Conservation (phyloP, 1,140 invertebrate genomes). For the Aphaenogaster ashmeadi region DNA sequence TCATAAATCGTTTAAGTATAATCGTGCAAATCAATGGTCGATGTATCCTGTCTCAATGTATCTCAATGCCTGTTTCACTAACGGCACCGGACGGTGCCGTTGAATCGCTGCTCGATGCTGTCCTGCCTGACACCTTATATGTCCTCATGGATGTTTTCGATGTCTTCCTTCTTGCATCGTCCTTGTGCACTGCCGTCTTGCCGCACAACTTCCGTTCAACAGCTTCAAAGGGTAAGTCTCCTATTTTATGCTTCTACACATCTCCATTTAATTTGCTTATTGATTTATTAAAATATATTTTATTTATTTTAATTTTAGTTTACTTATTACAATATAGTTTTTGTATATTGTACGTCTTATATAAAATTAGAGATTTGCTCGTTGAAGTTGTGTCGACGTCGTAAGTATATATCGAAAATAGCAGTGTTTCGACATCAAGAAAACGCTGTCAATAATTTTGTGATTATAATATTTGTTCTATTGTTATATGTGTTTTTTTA, state of each 20-base stretch:
- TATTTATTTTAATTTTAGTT: not conserved
- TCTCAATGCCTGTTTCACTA: conserved; percentile 78
- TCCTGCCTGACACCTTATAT: conserved; percentile 84
- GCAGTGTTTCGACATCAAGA: not conserved
- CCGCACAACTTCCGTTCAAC: conserved; percentile 81
- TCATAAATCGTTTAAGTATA: conserved; percentile 63
- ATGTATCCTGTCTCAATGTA: conserved; percentile 80
- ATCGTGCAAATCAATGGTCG: conserved; percentile 79
- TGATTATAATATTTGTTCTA: not conserved
- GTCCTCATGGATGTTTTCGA: conserved; percentile 86
- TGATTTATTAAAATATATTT: conserved; percentile 12
- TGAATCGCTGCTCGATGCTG: conserved; percentile 82
- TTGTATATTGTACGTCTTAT: not conserved
- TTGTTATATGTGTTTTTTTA: not conserved
- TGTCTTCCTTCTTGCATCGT: conserved; percentile 86
- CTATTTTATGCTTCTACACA: conserved; percentile 18
- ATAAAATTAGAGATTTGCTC: conserved; percentile 23
- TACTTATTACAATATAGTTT: conserved; percentile 6
- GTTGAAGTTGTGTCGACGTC: not conserved
- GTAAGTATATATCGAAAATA: conserved; percentile 34
- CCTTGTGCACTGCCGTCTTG: conserved; percentile 85
- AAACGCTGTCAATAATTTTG: not conserved
- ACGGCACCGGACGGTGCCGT: conserved; percentile 79
- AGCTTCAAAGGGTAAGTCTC: conserved; percentile 86
- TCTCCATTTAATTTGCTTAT: conserved; percentile 50